Base-by-base conservation (phyloP, 2,113 vertebrate species). In the Psittacus erithacus region DNA sequence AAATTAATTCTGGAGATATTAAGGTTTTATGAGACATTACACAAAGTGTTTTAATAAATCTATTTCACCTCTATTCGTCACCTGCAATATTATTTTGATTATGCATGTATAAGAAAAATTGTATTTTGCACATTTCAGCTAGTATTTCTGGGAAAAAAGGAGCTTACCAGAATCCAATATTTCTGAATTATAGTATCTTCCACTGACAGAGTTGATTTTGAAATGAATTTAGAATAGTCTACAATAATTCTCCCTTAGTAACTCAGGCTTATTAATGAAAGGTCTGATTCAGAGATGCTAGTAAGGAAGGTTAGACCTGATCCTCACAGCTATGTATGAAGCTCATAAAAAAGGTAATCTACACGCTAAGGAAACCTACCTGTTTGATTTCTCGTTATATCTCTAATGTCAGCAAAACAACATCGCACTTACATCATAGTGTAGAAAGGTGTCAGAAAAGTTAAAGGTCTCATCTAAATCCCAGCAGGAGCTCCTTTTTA, bases 141-240 rank as follows among this genome's bases (percentile, higher is more conserved):
- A 60, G 27, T 55, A 88, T 70, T 94, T 94, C 92, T 78, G 85
- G 80, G 87, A 46, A 59, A 35, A 71, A 76, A 43, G 1, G 28
- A n/a, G 2, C 71, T 91, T 95, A 82, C 85, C 53, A 94, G 82
- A 94, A 95, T 63, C 17, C 33, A 90, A 24, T 95, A 90, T 80
- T 95, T 39, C 68, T 90, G 88, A 94, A 83, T 92, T 95, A 92
- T 55, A 68, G 64, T 33, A 43, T 55, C 24, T 88, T 85, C n/a
- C 49, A 73, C 49, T 73, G 87, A 69, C 75, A 74, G 63, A 84
- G 41, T 2, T 91, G 79, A 80, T 39, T 77, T 49, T 80, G 79
- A 96, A 79, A 90, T 88, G 17, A 90, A 90, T 94, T 91, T 74
- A 85, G 44, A 92, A 53, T 27, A 62, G 22, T 18, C 38, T 86